Base-by-base conservation (phyloP, 2,797 vertebrate genomes). In the Chaunax sp. region DNA sequence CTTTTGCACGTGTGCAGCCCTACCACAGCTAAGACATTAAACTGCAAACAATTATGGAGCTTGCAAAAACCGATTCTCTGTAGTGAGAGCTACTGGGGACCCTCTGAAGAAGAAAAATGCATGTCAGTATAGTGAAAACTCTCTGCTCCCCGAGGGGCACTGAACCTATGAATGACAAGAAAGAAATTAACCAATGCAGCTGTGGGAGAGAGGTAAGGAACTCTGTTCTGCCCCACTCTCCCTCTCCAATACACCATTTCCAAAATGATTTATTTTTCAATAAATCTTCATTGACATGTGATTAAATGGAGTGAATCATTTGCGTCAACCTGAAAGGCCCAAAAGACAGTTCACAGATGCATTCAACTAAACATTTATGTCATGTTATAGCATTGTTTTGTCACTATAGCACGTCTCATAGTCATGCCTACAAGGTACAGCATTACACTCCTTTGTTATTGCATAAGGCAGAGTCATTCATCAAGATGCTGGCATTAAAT, bases 81-180 rank as follows among this genome's bases (percentile, higher is more conserved):
- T 72, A 68, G 57, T 55, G 75, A 86, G 63, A 72, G 66, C 64
- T 84, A 66, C 66, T 75, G 75, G 77, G 78, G 47, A 7, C 0
- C 70, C 81, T 54, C 84, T 81, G 78, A 73, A 77, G 81, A 81
- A 80, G 82, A 84, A 78, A 92, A 90, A 88, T 90, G 85, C 72
- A 89, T 83, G 90, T 89, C 87, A 88, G 63, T 77, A 30, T 5
- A 57, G 65, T 88, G 86, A 90, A 91, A 92, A 94, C 88, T 47
- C 49, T 69, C 58, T 73, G 69, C 47, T 61, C 87, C 84, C 43
- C 1, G 53, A 86, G 81, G 80, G 80, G 33, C 45, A 37, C 37
- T 78, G 68, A 73, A 79, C 75, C 78, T 82, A 78, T 89, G 87
- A 92, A 89, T 74, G 80, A 82, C 69, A 63, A 78, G 75, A 77